Conservation (phyloP, 2,888 invertebrate genomes). For the Trachelus troglodyta region DNA sequence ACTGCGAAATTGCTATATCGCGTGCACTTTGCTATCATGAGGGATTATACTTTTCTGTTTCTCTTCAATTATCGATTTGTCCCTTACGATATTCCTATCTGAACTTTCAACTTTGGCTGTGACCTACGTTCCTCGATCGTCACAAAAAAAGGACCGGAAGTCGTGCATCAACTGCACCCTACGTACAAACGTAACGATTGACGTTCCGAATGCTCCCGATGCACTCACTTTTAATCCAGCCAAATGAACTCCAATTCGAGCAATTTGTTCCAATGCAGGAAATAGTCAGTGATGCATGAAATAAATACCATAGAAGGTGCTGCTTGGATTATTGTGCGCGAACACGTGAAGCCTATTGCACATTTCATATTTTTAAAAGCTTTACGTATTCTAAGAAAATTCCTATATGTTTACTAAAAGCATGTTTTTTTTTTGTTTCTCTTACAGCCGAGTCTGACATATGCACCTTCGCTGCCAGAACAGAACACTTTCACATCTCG, state of each 20-base stretch:
- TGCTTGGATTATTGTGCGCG: neutral
- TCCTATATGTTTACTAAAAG: neutral
- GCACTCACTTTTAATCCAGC: conserved; percentile 6
- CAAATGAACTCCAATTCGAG: conserved; percentile 14
- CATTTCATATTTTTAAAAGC: neutral
- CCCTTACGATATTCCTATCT: too few species aligned
- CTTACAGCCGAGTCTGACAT: conserved; percentile 93
- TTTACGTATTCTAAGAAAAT: neutral
- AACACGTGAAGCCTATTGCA: neutral
- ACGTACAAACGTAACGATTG: conserved; percentile 3
- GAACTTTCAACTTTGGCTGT: too few species aligned
- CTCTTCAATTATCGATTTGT: too few species aligned
- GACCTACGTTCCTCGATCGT: neutral
- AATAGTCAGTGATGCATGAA: conserved; percentile 35
- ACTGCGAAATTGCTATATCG: too few species aligned
- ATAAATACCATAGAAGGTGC: neutral
- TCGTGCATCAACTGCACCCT: conserved; percentile 17
- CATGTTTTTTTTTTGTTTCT: conserved; percentile 38
- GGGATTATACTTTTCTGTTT: too few species aligned
- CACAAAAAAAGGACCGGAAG: conserved; percentile 13
- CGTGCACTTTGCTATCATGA: too few species aligned
- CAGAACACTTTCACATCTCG: conserved; percentile 80
- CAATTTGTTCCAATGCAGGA: conserved; percentile 15
- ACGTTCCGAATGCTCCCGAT: conserved; percentile 9
- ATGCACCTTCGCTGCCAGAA: conserved; percentile 84